Percentiles rank a stretch among this genome's conserved stretches.
Conservation (phyloP, 1,140 invertebrate genomes). For the Hestina assimilis region DNA sequence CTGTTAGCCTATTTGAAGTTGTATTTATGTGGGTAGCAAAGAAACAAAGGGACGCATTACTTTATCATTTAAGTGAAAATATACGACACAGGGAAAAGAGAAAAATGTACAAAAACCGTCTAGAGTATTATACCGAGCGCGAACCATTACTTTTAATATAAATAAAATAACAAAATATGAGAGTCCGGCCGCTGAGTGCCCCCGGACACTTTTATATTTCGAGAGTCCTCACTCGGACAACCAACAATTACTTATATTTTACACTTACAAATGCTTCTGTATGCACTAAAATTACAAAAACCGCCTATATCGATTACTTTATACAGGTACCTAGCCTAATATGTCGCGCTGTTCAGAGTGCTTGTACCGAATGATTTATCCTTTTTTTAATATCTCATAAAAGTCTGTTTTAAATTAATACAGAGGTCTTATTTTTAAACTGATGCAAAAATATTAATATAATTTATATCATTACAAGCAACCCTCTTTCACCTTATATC, state of each 20-base stretch:
- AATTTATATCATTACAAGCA: too few relatives aligned
- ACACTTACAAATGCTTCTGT: not conserved
- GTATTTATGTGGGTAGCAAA: conserved; percentile 20
- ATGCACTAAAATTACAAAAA: not conserved
- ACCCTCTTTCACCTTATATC: too few relatives aligned
- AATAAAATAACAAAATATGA: conserved; percentile 79
- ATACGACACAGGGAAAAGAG: conserved; percentile 68
- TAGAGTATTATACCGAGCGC: conserved; percentile 65
- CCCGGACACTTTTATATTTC: conserved; percentile 74
- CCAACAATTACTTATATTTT: conserved; percentile 2
- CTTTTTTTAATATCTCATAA: too few relatives aligned
- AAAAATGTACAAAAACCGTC: conserved; percentile 71
- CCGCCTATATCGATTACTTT: too few relatives aligned
- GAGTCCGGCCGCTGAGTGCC: conserved; percentile 73
- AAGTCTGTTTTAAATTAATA: too few relatives aligned
- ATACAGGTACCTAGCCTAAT: too few relatives aligned
- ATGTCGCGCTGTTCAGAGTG: too few relatives aligned
- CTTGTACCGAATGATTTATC: too few relatives aligned
- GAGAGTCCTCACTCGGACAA: conserved; percentile 21
- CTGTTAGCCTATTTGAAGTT: not conserved
- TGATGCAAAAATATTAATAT: too few relatives aligned
- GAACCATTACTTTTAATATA: conserved; percentile 78
- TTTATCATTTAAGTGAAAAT: conserved; percentile 76
- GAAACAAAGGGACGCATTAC: conserved; percentile 58
- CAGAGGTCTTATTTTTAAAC: too few relatives aligned